A percentile compares a stretch with the other conserved stretches of the same genome.
phyloP scores from a whole-genome alignment of 1,140 invertebrate genomes.

The Protaetia brevitarsis region DNA sequence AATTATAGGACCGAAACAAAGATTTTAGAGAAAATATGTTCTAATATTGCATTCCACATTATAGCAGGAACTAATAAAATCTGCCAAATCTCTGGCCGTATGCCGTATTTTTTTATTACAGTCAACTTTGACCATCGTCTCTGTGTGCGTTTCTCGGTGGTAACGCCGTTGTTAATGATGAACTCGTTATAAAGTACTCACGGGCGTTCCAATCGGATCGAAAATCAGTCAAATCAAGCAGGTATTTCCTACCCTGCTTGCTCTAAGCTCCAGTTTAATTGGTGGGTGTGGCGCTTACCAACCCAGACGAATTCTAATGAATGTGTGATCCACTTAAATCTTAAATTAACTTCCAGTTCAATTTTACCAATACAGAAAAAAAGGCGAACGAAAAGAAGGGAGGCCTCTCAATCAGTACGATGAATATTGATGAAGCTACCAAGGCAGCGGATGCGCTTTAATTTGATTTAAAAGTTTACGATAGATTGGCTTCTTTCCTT shows the following conservation, averaged over 20 bases:
- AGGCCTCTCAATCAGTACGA: slow-evolving; percentile 4
- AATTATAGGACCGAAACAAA: too few species aligned
- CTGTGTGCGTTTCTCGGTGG: too few species aligned
- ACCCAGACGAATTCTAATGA: slow-evolving; percentile 12
- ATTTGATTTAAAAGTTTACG: slow-evolving; percentile 13
- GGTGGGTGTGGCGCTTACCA: slow-evolving; percentile 3
- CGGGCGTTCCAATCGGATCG: background rate
- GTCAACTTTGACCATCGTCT: too few species aligned
- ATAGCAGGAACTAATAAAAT: too few species aligned
- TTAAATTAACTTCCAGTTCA: slow-evolving; percentile 11
- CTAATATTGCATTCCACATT: too few species aligned
- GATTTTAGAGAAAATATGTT: too few species aligned
- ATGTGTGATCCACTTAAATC: slow-evolving; percentile 7
- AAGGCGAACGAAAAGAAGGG: background rate
- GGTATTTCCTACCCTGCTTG: slow-evolving; percentile 2
- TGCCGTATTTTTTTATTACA: too few species aligned
- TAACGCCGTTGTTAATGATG: background rate
- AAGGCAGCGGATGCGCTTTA: background rate
- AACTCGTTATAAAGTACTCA: background rate
- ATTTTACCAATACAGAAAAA: slow-evolving; percentile 15
- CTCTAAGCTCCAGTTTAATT: slow-evolving; percentile 8
- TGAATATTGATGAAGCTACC: slow-evolving; percentile 9
- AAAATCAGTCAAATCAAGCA: background rate
- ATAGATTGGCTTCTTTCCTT: background rate
- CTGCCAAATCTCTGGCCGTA: too few species aligned